Evolutionary conservation across 2,888 invertebrate species (phyloP).

Genomic region (Cryptus armator): DNA sequence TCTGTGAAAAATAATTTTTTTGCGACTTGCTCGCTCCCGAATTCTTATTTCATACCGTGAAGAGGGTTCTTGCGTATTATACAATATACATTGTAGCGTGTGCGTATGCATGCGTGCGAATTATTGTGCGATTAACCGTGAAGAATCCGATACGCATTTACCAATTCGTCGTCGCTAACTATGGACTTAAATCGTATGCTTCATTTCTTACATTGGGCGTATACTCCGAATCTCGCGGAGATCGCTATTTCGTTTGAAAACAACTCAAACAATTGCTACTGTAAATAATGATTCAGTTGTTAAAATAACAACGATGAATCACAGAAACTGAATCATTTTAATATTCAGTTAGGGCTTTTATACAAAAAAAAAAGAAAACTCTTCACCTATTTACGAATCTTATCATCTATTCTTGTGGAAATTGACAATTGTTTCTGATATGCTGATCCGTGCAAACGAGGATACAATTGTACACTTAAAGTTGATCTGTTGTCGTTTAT

Average conservation of each 20-base stretch:
- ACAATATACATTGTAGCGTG: slow-evolving; percentile 24
- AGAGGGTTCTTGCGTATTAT: slow-evolving; percentile 1
- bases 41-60: not conserved
- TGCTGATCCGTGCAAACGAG: not conserved
- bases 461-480: slow-evolving; percentile 14
- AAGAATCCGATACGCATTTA: slow-evolving; percentile 30
- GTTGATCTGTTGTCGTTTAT: slow-evolving; percentile 15
- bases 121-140: not conserved
- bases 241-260: slow-evolving; percentile 22
- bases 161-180: slow-evolving; percentile 22
- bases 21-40: slow-evolving; percentile 51
- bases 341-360: slow-evolving; percentile 46
- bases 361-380: not conserved
- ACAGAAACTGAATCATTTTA: slow-evolving; percentile 25
- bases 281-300: slow-evolving; percentile 25
- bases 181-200: slow-evolving; percentile 27
- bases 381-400: slow-evolving; percentile 6
- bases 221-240: slow-evolving; percentile 9
- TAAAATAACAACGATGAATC: slow-evolving; percentile 39
- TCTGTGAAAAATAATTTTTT: slow-evolving; percentile 22
- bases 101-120: slow-evolving; percentile 11
- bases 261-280: slow-evolving; percentile 20
- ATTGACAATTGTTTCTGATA: slow-evolving; percentile 30
- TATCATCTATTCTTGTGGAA: not conserved
- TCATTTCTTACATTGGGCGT: slow-evolving; percentile 13